Conservation (phyloP, 2,113 vertebrate genomes). For the Bothrops jararaca region DNA sequence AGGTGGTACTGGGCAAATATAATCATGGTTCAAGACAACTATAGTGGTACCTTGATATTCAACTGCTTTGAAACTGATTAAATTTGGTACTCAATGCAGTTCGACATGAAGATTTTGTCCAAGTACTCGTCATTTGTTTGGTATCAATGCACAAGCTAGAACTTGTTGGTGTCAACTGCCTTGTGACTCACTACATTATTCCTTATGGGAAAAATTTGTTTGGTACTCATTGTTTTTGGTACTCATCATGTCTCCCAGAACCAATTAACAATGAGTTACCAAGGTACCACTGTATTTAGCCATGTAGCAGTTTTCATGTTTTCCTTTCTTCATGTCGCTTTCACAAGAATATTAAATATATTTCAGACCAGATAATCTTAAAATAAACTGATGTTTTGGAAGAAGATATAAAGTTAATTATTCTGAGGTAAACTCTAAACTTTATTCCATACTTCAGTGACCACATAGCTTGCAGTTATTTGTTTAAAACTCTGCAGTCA, state of each 20-base stretch:
- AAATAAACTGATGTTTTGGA: neutral
- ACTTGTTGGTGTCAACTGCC: neutral
- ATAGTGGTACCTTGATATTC: neutral
- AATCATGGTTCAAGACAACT: neutral
- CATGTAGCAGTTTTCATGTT: neutral
- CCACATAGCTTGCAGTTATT: neutral
- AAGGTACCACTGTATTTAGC: neutral
- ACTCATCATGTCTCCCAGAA: neutral
- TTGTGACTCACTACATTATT: neutral
- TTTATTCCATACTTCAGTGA: neutral
- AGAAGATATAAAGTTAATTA: neutral
- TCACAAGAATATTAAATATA: neutral
- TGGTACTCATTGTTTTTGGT: neutral
- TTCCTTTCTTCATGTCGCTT: neutral
- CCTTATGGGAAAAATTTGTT: neutral
- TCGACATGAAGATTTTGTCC: neutral
- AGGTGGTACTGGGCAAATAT: neutral
- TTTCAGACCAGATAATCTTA: neutral
- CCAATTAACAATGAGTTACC: neutral
- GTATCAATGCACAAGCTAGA: neutral
- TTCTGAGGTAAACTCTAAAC: neutral
- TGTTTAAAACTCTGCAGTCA: neutral
- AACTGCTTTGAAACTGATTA: neutral
- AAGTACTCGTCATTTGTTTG: neutral
- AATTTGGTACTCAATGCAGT: neutral